Base-by-base conservation (phyloP, 2,797 vertebrate species). In the Schizothorax lantsangensis region DNA sequence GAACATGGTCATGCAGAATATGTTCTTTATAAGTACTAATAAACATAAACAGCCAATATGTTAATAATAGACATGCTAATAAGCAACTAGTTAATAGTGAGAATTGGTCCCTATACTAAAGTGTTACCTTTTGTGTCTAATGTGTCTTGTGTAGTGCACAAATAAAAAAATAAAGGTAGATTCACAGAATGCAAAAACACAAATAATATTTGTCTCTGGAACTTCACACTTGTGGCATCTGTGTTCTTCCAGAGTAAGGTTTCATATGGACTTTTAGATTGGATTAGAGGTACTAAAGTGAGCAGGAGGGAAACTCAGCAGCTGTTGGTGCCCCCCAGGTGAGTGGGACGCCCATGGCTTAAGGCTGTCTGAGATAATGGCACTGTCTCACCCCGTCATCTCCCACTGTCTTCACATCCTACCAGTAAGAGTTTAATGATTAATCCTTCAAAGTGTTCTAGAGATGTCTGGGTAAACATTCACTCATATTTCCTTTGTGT, bases 311-410 rank as follows among this genome's bases (percentile, higher is more conserved):
- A 74, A 75, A 84, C 54, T 87, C 59, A 84, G 89, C 91, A 93
- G 93, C 91, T 91, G 92, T 90, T 74, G 59, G 68, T 90, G 87
- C 86, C 85, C 89, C 90, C 91, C 89, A 90, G 87, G 89, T 89
- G 90, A 91, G 87, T 21, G 69, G 89, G 89, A 84, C 88, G 86
- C 88, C 90, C 80, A 81, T 84, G 89, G 91, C 90, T 92, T 89
- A 92, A 91, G 89, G 89, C 91, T 89, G 90, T 91, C 90, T 92
- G 85, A 90, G 88, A 90, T 90, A 87, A 90, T 89, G 88, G 78
- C 83, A 64, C 84, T 71, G 81, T 81, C 87, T 89, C 85, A 88
- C 90, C 91, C 81, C 79, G 74, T 88, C 83, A 52, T 84, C 86
- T 88, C 81, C 89, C 85, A 87, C 85, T 88, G 90, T 89, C 81